Evolutionary conservation across 2,113 vertebrate species (phyloP), one percentile per base, ranked within the genome.

Genomic region (Probosciger aterrimus): DNA sequence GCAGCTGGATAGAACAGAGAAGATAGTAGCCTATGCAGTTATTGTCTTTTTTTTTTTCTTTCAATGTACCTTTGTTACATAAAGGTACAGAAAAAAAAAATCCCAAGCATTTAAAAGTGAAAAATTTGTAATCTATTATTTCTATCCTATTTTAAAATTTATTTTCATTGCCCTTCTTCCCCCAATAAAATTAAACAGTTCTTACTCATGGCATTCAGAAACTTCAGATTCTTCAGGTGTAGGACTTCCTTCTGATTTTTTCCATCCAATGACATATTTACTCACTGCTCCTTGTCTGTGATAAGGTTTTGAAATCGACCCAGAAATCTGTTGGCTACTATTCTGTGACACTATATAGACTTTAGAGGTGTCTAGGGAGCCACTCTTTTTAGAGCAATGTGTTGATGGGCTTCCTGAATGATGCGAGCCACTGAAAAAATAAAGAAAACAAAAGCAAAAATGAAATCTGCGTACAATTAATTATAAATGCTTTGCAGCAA

Each of bases 331-430:
- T 37, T 98, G 98, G 87, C 96, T 33, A 5, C 97, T 96, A 41
- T 96, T 94, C 96, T 99, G 99, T 0, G 99, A 98, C 90, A 99
- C 98, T 96, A 99, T 99, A 94, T 99, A 99, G 91, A 99, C 99
- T 97, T 98, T 99, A 97, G 99, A 99, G 30, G 98, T 98, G 97
- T 99, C 99, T 94, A 99, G 97, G 33, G 98, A 99, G 49, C 98
- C 98, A 50, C 97, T 98, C 94, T 97, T 98, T 93, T 99, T 98
- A 84, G 98, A 98, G 78, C 98, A 98, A 76, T 99, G 98, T 50
- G 98, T 97, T 9, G 98, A 98, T 14, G 99, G 99, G 96, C 99
- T 99, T 97, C 98, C 98, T 80, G 98, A 99, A 95, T 99, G 99
- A 95, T 98, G 99, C 22, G 99, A 99, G 50, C 99, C 99, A 95